These are phyloP conservation scores for Proisotoma minuta DNA, from an alignment of 2,888 invertebrate genomes.

Conservation along the genomic window DNA sequence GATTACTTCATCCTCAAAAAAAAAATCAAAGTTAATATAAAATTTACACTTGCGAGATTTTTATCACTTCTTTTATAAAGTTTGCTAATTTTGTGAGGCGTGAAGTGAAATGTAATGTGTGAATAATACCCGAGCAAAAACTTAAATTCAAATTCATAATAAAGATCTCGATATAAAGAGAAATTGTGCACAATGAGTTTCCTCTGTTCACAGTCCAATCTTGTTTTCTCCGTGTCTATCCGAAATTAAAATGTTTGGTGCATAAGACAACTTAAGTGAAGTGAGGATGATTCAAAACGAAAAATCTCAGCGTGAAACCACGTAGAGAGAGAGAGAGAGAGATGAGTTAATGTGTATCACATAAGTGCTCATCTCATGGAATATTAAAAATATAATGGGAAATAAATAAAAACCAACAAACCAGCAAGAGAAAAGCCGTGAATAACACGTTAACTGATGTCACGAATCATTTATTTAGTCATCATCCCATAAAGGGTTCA, in stretches of 20 bases:
- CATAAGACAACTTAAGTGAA: constrained; percentile 5
- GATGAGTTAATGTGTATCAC: not conserved
- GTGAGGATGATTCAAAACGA: constrained; percentile 16
- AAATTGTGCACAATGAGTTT: not conserved
- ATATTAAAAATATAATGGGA: not conserved
- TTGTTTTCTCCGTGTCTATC: not conserved
- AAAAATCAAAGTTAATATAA: too few relatives aligned
- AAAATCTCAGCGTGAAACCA: constrained; percentile 23
- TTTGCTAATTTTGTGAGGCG: not conserved
- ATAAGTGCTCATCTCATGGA: not conserved
- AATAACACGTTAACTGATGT: constrained; percentile 45
- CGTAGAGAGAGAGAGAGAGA: not conserved
- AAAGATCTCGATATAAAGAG: not conserved
- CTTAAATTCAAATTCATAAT: not conserved
- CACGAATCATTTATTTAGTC: constrained; percentile 41
- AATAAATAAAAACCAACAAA: not conserved
- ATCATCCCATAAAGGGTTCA: constrained; percentile 30
- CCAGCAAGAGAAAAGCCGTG: constrained; percentile 27
- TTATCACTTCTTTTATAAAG: not conserved
- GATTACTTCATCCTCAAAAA: too few relatives aligned
- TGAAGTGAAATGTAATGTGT: not conserved
- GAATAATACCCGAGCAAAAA: not conserved
- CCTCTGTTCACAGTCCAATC: not conserved
- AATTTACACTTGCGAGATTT: too few relatives aligned
- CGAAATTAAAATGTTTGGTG: not conserved